Conservation (phyloP, 2,797 vertebrate genomes). For the Gouania willdenowi region DNA sequence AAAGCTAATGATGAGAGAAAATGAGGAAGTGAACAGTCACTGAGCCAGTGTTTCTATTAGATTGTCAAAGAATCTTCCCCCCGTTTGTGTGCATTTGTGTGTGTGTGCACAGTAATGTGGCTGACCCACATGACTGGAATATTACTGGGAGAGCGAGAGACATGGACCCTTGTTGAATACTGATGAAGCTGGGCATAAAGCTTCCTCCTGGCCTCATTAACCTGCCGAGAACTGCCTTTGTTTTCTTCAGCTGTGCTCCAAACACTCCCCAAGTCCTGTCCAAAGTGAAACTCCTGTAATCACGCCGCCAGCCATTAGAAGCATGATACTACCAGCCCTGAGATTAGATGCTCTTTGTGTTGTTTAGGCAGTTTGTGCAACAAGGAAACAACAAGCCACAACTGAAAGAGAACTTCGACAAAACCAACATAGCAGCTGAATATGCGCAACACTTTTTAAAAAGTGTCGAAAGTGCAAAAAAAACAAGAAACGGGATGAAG, state of each 20-base stretch:
- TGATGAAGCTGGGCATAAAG: conserved; percentile 60
- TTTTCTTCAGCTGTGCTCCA: conserved; percentile 34
- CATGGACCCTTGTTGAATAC: conserved; percentile 48
- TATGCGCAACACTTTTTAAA: conserved; percentile 22
- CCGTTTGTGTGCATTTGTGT: conserved; percentile 12
- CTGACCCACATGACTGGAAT: conserved; percentile 66
- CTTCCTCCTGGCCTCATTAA: conserved; percentile 73
- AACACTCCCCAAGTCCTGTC: conserved; percentile 27
- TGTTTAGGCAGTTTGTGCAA: not conserved
- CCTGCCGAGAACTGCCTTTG: conserved; percentile 62
- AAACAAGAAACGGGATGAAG: not conserved
- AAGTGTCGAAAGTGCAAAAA: conserved; percentile 24
- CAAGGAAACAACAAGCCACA: conserved; percentile 2
- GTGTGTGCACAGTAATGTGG: conserved; percentile 31
- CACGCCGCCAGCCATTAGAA: not conserved
- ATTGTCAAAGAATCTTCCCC: conserved; percentile 24
- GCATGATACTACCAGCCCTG: not conserved
- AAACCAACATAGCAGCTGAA: not conserved
- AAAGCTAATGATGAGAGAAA: conserved; percentile 36
- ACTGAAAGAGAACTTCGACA: not conserved
- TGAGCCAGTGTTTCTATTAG: conserved; percentile 43
- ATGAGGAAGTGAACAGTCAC: conserved; percentile 27
- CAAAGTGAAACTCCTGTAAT: conserved; percentile 22
- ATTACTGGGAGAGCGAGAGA: conserved; percentile 49
- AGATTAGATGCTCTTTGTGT: not conserved